phyloP scores from a whole-genome alignment of 1,140 invertebrate species.

The Laupala kohalensis region DNA sequence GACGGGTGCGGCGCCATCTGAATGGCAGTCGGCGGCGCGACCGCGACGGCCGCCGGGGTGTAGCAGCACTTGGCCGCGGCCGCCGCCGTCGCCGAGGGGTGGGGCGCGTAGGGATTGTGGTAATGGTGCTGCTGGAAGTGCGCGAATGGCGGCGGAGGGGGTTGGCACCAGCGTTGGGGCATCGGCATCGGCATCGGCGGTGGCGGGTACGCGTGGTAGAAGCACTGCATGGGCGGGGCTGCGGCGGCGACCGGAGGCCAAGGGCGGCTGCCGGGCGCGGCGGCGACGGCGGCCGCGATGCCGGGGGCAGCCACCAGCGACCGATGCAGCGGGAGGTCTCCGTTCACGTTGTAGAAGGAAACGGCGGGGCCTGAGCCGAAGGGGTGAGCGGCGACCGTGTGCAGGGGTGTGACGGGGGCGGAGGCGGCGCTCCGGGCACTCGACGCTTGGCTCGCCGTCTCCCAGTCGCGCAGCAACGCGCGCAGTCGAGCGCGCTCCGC shows the following conservation, averaged over 20 bases:
- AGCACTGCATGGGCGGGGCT: background rate
- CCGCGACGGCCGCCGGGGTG: background rate
- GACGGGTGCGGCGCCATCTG: background rate
- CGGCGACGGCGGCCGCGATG: background rate
- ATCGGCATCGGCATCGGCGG: too few relatives aligned
- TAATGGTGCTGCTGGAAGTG: background rate
- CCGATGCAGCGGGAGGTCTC: too few relatives aligned
- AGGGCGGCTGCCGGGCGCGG: background rate
- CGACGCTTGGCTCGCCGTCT: slow-evolving; percentile 3
- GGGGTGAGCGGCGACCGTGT: background rate
- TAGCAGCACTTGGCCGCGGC: background rate
- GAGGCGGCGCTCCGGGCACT: background rate
- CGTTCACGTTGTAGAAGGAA: too few relatives aligned
- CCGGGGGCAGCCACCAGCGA: background rate
- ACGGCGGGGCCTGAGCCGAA: too few relatives aligned
- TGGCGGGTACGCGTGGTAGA: too few relatives aligned
- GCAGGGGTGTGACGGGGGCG: background rate
- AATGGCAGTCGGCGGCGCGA: background rate
- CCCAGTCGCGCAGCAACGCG: slow-evolving; percentile 9
- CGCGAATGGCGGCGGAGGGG: background rate
- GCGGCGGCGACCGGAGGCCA: background rate
- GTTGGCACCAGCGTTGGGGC: background rate
- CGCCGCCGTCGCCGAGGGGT: background rate
- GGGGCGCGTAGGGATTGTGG: slow-evolving; percentile 1
- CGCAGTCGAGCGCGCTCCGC: slow-evolving; percentile 6